Evolutionary conservation across 2,888 invertebrate species (phyloP).

Genomic region (Hyalella azteca): DNA sequence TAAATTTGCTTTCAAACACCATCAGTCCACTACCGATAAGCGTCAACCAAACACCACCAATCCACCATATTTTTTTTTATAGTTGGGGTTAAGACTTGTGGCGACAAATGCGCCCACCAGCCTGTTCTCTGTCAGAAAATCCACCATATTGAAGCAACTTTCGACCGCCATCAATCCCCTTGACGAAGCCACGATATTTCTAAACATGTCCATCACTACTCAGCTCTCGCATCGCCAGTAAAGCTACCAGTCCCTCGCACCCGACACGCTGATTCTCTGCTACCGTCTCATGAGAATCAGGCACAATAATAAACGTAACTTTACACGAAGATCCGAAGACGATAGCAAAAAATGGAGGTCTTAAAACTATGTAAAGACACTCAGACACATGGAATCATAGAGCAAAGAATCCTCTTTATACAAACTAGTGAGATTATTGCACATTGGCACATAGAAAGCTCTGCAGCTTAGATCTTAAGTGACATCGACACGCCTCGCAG

Average conservation of each 20-base stretch:
- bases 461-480: slow-evolving; percentile 34
- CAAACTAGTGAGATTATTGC: slow-evolving; percentile 28
- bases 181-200: not conserved
- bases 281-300: too few relatives aligned
- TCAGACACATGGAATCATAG: slow-evolving; percentile 30
- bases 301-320: not conserved
- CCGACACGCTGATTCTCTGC: too few relatives aligned
- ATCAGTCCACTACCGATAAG: too few relatives aligned
- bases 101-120: too few relatives aligned
- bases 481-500: too few relatives aligned
- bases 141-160: not conserved
- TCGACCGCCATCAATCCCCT: not conserved
- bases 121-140: too few relatives aligned
- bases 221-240: not conserved
- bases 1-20: too few relatives aligned
- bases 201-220: not conserved
- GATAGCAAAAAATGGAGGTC: not conserved
- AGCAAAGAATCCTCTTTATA: slow-evolving; percentile 23
- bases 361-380: slow-evolving; percentile 14
- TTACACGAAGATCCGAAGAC: not conserved
- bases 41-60: too few relatives aligned
- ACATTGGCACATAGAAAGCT: slow-evolving; percentile 40
- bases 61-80: too few relatives aligned
- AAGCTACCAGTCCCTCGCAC: too few relatives aligned
- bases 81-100: too few relatives aligned